Evolutionary conservation across 2,888 invertebrate species (phyloP).

Genomic region (Ecliptopera silaceata): DNA sequence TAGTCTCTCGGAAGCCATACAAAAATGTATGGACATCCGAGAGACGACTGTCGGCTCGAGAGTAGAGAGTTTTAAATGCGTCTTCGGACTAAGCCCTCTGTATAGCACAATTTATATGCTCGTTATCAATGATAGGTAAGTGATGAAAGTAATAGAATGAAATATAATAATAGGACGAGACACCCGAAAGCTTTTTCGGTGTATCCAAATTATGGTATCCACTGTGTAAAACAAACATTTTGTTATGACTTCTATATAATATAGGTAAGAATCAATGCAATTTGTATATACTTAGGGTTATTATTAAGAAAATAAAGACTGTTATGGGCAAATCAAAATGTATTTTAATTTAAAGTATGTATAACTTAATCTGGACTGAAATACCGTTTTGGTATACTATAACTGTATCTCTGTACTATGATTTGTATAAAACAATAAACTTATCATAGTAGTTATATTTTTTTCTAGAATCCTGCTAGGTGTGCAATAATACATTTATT

Average conservation of each 20-base stretch:
- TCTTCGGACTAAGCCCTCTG: too few species aligned
- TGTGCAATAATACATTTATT: background rate
- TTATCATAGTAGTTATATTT: background rate
- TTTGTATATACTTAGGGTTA: slow-evolving; percentile 50
- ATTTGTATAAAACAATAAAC: background rate
- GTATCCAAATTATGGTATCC: background rate
- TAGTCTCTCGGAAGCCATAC: too few species aligned
- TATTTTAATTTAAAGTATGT: slow-evolving; percentile 40
- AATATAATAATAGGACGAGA: too few species aligned
- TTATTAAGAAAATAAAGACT: slow-evolving; percentile 75
- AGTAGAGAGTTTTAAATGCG: too few species aligned
- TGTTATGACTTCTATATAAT: slow-evolving; percentile 10
- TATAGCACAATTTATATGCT: too few species aligned
- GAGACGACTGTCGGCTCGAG: too few species aligned
- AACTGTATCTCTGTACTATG: background rate
- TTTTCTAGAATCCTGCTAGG: background rate
- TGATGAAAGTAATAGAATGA: too few species aligned
- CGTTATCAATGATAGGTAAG: too few species aligned
- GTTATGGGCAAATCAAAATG: slow-evolving; percentile 63
- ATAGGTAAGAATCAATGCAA: slow-evolving; percentile 6
- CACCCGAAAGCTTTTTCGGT: too few species aligned
- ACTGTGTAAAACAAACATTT: background rate
- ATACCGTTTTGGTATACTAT: background rate
- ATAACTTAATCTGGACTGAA: background rate
- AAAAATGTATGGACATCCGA: too few species aligned